Conservation (phyloP, 2,888 invertebrate genomes). For the Dermolepida albohirtum region DNA sequence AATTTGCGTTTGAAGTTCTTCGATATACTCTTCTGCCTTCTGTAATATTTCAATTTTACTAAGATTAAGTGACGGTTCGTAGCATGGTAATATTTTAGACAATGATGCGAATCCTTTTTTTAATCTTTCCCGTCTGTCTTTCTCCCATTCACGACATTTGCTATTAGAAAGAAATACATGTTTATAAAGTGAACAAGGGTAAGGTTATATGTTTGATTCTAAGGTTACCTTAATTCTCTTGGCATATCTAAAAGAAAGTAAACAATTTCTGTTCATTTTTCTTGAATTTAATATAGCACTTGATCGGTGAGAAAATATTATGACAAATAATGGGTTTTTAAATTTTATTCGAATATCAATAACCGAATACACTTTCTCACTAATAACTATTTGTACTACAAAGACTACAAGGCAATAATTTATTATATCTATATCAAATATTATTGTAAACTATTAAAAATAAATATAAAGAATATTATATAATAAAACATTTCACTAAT, state of each 20-base stretch:
- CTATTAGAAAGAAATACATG: slow-evolving; percentile 61
- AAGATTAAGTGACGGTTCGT: slow-evolving; percentile 63
- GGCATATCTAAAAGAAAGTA: slow-evolving; percentile 40
- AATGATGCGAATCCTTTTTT: slow-evolving; percentile 69
- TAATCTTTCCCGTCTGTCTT: slow-evolving; percentile 75
- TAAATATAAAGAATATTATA: no score
- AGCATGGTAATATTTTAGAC: slow-evolving; percentile 67
- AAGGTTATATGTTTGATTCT: slow-evolving; percentile 31
- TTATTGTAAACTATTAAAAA: neutral
- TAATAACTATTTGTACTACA: neutral
- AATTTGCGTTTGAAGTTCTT: slow-evolving; percentile 61
- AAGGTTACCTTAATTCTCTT: slow-evolving; percentile 41
- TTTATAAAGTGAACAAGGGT: slow-evolving; percentile 3
- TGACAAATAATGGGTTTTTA: slow-evolving; percentile 27
- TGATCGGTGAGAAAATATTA: slow-evolving; percentile 3
- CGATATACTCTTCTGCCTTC: slow-evolving; percentile 61
- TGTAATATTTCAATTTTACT: slow-evolving; percentile 64
- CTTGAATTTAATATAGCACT: slow-evolving; percentile 17
- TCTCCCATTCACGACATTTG: slow-evolving; percentile 77
- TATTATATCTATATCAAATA: neutral
- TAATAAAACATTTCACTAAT: no score
- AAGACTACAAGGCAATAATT: no score
- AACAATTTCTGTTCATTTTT: slow-evolving; percentile 35
- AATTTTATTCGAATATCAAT: slow-evolving; percentile 15
- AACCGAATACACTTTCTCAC: neutral